These are phyloP conservation scores for Hydractinia echinata DNA, from an alignment of 30 jellyfish, hydroid and myxozoan species.

Conservation along the genomic window DNA sequence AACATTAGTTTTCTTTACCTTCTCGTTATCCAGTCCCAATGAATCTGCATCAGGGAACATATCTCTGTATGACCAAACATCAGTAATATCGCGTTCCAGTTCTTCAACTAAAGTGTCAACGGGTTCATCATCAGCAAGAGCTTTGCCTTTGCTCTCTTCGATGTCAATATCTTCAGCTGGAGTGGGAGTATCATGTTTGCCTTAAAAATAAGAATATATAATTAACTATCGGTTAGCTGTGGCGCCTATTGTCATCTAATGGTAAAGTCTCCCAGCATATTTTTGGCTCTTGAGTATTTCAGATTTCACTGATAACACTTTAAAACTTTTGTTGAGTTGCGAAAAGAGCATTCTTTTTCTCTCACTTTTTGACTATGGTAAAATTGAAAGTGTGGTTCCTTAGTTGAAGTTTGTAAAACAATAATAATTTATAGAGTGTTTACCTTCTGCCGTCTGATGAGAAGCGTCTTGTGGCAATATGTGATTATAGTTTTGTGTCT, in stretches of 20 bases:
- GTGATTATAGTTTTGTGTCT: neutral
- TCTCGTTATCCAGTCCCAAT: constrained; percentile 90
- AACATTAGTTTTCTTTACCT: constrained; percentile 14
- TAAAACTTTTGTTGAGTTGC: no score
- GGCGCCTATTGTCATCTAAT: no score
- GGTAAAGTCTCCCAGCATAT: no score
- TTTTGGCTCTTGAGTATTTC: no score
- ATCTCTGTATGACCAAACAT: constrained; percentile 93
- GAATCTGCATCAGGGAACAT: constrained; percentile 87
- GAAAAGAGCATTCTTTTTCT: no score
- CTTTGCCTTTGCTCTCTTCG: constrained; percentile 66
- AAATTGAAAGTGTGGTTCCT: neutral
- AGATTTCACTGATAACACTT: no score
- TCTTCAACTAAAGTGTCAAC: constrained; percentile 88
- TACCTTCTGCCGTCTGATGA: constrained; percentile 4
- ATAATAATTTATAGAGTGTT: no score
- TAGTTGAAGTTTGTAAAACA: neutral
- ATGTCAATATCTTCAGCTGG: constrained; percentile 52
- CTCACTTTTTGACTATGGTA: no score
- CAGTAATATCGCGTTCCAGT: constrained; percentile 94
- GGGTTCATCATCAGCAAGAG: constrained; percentile 87
- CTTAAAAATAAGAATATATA: neutral
- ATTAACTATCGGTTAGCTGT: no score
- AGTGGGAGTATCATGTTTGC: constrained; percentile 15
- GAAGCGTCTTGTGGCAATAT: neutral